A percentile compares a stretch with the other conserved stretches of the same genome.
These are phyloP conservation scores for Bombus balteatus DNA, from an alignment of 1,140 invertebrate genomes.

Conservation along the genomic window DNA sequence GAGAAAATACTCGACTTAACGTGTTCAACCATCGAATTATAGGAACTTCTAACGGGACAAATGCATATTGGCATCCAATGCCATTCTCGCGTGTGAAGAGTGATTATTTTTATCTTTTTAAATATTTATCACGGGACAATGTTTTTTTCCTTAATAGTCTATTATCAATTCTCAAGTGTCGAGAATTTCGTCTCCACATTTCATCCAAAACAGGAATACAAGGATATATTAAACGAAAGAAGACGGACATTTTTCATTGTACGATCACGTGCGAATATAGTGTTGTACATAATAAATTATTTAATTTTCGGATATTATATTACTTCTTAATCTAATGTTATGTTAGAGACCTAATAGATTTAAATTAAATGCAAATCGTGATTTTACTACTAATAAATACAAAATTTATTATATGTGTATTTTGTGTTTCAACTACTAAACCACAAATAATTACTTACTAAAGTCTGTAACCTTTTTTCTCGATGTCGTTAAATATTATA, in stretches of 20 bases:
- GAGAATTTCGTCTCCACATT: constrained; percentile 12
- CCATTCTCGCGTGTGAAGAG: constrained; percentile 46
- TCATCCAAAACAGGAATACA: not conserved
- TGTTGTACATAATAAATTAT: constrained; percentile 72
- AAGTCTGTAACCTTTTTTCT: not conserved
- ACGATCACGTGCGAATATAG: constrained; percentile 49
- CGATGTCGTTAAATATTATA: not conserved
- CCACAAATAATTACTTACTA: not conserved
- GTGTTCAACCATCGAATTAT: constrained; percentile 1
- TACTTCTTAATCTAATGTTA: constrained; percentile 39
- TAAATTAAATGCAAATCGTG: constrained; percentile 24
- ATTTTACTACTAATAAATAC: constrained; percentile 16
- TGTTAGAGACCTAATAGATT: constrained; percentile 49
- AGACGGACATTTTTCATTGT: constrained; percentile 58
- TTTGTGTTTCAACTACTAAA: not conserved
- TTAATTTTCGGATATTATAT: constrained; percentile 65
- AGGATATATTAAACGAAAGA: constrained; percentile 17
- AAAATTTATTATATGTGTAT: not conserved
- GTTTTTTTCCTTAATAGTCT: not conserved
- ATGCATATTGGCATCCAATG: not conserved
- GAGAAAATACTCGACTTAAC: not conserved
- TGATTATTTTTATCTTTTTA: constrained; percentile 53
- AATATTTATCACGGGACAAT: constrained; percentile 45
- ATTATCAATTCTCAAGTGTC: constrained; percentile 19
- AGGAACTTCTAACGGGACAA: constrained; percentile 21